Evolutionary conservation across 2,888 invertebrate species (phyloP), one percentile per base, ranked within the genome.

Genomic region (Archips crataeganus): DNA sequence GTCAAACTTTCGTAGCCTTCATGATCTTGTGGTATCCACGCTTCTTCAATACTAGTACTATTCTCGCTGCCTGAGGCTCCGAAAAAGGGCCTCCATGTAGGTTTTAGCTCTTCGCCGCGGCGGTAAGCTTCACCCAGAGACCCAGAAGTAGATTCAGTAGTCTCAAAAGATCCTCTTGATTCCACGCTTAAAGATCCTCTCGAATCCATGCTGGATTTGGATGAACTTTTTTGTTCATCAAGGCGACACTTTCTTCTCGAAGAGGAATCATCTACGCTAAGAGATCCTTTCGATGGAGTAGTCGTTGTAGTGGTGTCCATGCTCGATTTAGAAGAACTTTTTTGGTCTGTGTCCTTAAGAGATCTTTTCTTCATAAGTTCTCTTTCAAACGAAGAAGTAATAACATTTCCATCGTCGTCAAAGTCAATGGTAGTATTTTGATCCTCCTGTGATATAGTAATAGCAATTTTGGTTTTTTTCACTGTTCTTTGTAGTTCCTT

Each of bases 41-140:
- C 97, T 85, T 98, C 98, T 87, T 98, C 98, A 62, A 97, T 95
- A 85, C 98, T 98, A 3, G 98, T 98, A 77, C 97, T 98, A 51
- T 97, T 97, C 67, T 97, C 97, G 84, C 97, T 98, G 2, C 95
- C 95, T 1, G 94, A 95, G 84, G 98, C 98, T 15, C 98, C 95
- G 34, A 97, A 96, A 85, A 98, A 98, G 3, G 97, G 97, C 81
- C 97, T 96, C 97, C 97, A 97, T 0, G 97, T 97, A 3, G 97
- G 96, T 85, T 96, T 97, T 70, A 97, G 92, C 84, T 97, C 97
- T 84, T 96, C 96, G 1, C 96, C 96, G 3, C 96, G 95, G 47
- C 96, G 92, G 78, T 95, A 96, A 23, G 96, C 96, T 72, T 96
- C 96, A n/a, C 97, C 97, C 75, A 97, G 89, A 68, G 97, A 97